Evolutionary conservation across 92 coral and sea anemone species (phyloP).

Genomic region (Ricordea florida): DNA sequence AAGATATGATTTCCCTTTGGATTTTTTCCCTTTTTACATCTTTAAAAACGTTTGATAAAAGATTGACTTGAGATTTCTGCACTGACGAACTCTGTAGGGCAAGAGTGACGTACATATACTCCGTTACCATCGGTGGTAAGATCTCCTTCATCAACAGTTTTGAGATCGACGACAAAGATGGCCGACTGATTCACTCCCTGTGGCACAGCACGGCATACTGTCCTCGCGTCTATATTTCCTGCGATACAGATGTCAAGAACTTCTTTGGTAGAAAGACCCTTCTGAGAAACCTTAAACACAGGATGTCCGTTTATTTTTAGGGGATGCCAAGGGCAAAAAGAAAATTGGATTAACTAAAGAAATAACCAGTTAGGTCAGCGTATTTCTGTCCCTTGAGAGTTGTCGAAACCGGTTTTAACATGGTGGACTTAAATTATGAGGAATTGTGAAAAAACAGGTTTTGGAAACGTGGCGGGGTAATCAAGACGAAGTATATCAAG

Average conservation of each 20-base stretch:
- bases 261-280: background rate
- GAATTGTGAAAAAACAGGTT: no score
- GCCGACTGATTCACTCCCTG: constrained; percentile 11
- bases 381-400: no score
- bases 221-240: background rate
- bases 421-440: no score
- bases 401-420: no score
- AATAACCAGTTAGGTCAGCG: no score
- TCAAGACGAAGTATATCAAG: no score
- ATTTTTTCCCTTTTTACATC: background rate
- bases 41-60: background rate
- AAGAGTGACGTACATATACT: background rate
- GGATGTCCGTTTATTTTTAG: background rate
- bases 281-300: background rate
- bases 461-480: no score
- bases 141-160: background rate
- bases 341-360: no score
- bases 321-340: background rate
- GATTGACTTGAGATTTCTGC: background rate
- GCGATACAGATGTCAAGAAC: background rate
- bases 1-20: background rate
- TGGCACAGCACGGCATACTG: constrained; percentile 4
- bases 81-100: background rate
- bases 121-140: constrained; percentile 6
- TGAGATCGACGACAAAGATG: constrained; percentile 1